Conservation (phyloP, 1,140 invertebrate species). For the Bathynomus jamesi region DNA sequence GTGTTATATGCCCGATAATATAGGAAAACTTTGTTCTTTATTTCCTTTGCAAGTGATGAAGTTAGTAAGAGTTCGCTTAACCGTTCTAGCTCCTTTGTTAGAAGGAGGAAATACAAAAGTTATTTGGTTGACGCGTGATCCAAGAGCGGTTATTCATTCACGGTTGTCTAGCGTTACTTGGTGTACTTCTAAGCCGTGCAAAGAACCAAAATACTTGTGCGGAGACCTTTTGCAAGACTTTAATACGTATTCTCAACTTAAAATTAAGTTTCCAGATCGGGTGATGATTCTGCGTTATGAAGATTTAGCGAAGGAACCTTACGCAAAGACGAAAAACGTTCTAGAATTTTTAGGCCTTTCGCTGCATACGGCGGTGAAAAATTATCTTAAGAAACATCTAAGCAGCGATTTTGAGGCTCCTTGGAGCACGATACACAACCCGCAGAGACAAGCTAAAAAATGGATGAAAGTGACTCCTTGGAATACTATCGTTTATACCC, state of each 20-base stretch:
- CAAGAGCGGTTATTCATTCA: not conserved
- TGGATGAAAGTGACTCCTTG: not conserved
- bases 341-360: not conserved
- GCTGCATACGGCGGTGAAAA: not conserved
- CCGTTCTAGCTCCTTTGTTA: conserved; percentile 18
- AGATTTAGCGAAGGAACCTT: not conserved
- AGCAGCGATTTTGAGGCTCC: not conserved
- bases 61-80: conserved; percentile 35
- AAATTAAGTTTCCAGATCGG: not conserved
- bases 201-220: not conserved
- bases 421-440: not conserved
- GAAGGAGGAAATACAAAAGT: not conserved
- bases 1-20: conserved; percentile 36
- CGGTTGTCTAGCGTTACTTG: conserved; percentile 38
- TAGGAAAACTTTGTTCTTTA: conserved; percentile 33
- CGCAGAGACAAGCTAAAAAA: not conserved
- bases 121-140: not conserved
- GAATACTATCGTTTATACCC: not conserved
- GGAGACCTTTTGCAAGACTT: not conserved
- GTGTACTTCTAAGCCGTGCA: conserved; percentile 37
- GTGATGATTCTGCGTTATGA: not conserved
- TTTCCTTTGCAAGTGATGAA: conserved; percentile 39
- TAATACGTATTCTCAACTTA: not conserved
- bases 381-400: not conserved
- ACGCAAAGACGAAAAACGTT: not conserved